Conservation (phyloP, 1,140 invertebrate species). For the Bombus huntii region DNA sequence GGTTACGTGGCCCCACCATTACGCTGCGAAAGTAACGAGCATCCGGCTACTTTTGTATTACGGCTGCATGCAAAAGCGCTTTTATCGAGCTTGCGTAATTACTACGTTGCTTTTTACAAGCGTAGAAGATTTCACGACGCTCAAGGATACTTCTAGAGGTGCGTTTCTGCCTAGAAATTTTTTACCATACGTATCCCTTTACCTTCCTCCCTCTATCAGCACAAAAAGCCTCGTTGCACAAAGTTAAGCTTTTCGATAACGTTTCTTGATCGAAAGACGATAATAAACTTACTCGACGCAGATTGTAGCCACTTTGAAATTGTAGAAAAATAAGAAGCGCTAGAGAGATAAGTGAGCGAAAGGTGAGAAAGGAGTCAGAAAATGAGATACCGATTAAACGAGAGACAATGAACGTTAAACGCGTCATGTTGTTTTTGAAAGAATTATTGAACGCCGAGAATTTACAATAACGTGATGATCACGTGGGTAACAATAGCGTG, state of each 20-base stretch:
- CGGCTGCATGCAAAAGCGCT: neutral
- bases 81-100: constrained; percentile 33
- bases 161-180: neutral
- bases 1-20: constrained; percentile 14
- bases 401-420: neutral
- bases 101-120: neutral
- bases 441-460: constrained; percentile 28
- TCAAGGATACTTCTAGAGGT: neutral
- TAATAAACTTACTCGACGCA: too few relatives aligned
- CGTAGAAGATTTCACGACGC: neutral
- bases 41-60: neutral
- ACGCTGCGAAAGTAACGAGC: constrained; percentile 14
- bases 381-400: neutral
- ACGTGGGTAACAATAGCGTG: constrained; percentile 39
- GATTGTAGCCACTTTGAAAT: too few relatives aligned
- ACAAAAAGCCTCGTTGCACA: too few relatives aligned
- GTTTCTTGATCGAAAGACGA: too few relatives aligned
- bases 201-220: too few relatives aligned
- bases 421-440: constrained; percentile 18
- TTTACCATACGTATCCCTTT: too few relatives aligned
- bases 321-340: too few relatives aligned
- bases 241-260: too few relatives aligned
- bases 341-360: neutral
- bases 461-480: constrained; percentile 39
- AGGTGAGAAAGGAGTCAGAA: too few relatives aligned